phyloP scores from a whole-genome alignment of 1,140 invertebrate species.

The Parasteatoda tepidariorum region DNA sequence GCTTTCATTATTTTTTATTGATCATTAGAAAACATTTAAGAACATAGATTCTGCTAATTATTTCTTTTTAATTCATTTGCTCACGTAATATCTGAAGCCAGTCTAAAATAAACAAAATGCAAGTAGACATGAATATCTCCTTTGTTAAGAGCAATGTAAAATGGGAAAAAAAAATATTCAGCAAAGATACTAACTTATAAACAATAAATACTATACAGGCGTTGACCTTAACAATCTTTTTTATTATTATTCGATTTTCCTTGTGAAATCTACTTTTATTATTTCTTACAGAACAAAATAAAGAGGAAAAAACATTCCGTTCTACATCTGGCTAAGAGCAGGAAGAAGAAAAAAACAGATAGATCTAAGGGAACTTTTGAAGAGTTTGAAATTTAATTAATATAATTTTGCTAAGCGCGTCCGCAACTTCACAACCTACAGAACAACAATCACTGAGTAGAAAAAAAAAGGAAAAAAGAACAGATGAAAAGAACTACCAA shows the following conservation, averaged over 20 bases:
- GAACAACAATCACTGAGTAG: neutral
- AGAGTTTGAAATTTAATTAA: conserved; percentile 13
- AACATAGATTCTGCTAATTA: too few relatives aligned
- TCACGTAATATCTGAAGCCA: too few relatives aligned
- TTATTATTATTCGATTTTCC: neutral
- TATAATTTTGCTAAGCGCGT: conserved; percentile 48
- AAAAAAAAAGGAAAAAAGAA: neutral
- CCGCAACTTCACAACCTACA: neutral
- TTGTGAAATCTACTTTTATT: neutral
- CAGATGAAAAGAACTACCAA: neutral
- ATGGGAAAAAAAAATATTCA: too few relatives aligned
- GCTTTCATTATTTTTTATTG: too few relatives aligned
- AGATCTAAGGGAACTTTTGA: neutral
- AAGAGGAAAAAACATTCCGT: neutral
- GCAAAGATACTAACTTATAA: too few relatives aligned
- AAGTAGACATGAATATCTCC: too few relatives aligned
- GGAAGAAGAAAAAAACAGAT: neutral
- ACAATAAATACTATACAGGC: too few relatives aligned
- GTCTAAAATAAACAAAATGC: too few relatives aligned
- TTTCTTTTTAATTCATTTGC: too few relatives aligned
- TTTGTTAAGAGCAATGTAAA: too few relatives aligned
- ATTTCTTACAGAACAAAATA: neutral
- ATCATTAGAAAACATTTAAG: too few relatives aligned
- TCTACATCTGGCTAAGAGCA: neutral
- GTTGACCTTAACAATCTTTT: conserved; percentile 1